Conservation (phyloP, 2,888 invertebrate genomes). For the Marasmarcha lunaedactyla region DNA sequence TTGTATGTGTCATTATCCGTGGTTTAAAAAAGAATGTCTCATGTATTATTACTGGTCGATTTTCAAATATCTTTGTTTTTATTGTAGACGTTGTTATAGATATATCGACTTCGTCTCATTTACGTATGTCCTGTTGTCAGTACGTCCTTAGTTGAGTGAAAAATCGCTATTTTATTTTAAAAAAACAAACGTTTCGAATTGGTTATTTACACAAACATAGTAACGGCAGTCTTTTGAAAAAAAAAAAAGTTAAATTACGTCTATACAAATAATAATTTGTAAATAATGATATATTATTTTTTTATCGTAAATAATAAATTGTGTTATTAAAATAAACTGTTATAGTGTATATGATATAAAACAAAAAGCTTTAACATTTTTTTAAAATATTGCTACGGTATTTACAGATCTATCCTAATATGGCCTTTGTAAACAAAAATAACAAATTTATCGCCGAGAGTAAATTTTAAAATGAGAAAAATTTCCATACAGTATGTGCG, state of each 20-base stretch:
- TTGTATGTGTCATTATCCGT: conserved; percentile 40
- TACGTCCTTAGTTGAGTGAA: conserved; percentile 35
- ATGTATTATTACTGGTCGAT: conserved; percentile 24
- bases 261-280: conserved; percentile 50
- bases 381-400: conserved; percentile 44
- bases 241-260: conserved; percentile 39
- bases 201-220: conserved; percentile 42
- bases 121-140: conserved; percentile 23
- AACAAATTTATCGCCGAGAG: conserved; percentile 32
- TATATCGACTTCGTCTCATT: conserved; percentile 11
- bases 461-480: conserved; percentile 12
- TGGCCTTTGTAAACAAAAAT: conserved; percentile 54
- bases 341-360: conserved; percentile 27
- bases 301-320: conserved; percentile 32
- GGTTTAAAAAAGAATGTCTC: conserved; percentile 53
- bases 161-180: conserved; percentile 58
- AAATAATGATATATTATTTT: conserved; percentile 37
- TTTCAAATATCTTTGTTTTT: conserved; percentile 18
- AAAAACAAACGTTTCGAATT: conserved; percentile 23
- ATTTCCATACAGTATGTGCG: conserved; percentile 48
- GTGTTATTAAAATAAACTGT: conserved; percentile 30
- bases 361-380: conserved; percentile 48
- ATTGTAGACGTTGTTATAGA: conserved; percentile 24
- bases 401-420: conserved; percentile 60
- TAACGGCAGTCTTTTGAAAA: conserved; percentile 65